Evolutionary conservation across 2,113 vertebrate species (phyloP).

Genomic region (Nicator chloris): DNA sequence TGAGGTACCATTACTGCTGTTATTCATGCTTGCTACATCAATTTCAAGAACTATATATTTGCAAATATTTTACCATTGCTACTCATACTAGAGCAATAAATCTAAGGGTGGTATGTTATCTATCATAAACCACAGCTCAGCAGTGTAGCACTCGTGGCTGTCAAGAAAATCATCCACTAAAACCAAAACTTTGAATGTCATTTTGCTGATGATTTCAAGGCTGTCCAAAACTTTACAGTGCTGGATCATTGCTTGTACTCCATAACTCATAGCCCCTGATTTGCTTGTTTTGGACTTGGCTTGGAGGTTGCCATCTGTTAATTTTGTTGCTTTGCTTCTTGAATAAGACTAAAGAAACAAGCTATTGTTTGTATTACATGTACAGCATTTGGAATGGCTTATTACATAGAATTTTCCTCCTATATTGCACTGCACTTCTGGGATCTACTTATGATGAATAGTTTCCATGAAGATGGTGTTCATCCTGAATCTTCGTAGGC

Average conservation of each 20-base stretch:
- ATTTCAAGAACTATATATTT: not conserved
- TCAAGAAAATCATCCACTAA: not conserved
- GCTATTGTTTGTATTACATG: not conserved
- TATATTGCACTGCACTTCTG: not conserved
- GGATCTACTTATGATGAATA: not conserved
- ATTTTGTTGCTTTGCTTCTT: constrained; percentile 7
- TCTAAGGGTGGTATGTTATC: not conserved
- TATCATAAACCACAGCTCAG: not conserved
- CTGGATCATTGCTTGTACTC: not conserved
- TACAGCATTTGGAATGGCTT: not conserved
- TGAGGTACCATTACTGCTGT: not conserved
- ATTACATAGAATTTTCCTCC: not conserved
- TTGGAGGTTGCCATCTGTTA: not conserved
- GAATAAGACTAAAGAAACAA: not conserved
- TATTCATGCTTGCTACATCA: not conserved
- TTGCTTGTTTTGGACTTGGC: not conserved
- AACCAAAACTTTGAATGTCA: not conserved
- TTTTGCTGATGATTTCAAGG: not conserved
- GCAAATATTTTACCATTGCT: not conserved
- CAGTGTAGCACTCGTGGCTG: not conserved
- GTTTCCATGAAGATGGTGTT: not conserved
- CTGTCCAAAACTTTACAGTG: not conserved
- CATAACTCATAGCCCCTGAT: not conserved
- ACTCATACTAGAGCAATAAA: not conserved
- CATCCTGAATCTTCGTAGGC: not conserved